These are phyloP conservation scores for Drosophila helvetica DNA, from an alignment of 2,888 invertebrate genomes.

Conservation along the genomic window DNA sequence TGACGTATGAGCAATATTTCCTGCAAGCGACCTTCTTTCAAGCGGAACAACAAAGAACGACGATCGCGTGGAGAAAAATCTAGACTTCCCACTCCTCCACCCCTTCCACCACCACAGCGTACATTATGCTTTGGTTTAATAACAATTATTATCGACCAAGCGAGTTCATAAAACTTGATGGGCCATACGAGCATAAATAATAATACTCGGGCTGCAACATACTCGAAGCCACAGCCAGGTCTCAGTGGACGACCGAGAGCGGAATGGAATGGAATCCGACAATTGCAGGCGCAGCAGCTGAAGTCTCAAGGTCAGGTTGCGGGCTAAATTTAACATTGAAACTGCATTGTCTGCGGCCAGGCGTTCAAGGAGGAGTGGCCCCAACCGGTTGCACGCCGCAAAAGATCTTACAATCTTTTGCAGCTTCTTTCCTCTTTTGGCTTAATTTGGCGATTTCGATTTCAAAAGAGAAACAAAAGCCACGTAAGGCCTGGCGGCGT, in stretches of 20 bases:
- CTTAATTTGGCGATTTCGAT: conserved; percentile 41
- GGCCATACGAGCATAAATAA: conserved; percentile 41
- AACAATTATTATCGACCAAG: conserved; percentile 50
- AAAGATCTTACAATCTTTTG: conserved; percentile 23
- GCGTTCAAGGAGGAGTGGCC: conserved; percentile 17
- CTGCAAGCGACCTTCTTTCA: not conserved
- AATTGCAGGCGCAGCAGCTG: conserved; percentile 41
- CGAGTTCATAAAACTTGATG: conserved; percentile 63
- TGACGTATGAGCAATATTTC: not conserved
- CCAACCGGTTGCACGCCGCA: conserved; percentile 56
- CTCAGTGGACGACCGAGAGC: conserved; percentile 21
- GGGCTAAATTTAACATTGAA: conserved; percentile 51
- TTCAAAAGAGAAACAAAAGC: conserved; percentile 28
- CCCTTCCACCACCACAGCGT: conserved; percentile 4
- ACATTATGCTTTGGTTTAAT: conserved; percentile 45
- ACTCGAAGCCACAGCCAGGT: conserved; percentile 22
- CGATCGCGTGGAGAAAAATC: conserved; percentile 22
- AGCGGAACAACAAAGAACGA: conserved; percentile 4
- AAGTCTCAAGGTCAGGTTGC: conserved; percentile 59
- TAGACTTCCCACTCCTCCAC: conserved; percentile 11
- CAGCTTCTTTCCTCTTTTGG: conserved; percentile 19
- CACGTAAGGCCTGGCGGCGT: conserved; percentile 35
- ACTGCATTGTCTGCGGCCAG: conserved; percentile 44
- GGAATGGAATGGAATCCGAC: conserved; percentile 9
- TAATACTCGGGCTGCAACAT: conserved; percentile 14